These are phyloP conservation scores for Sardina pilchardus DNA, from an alignment of 2,113 vertebrate genomes.

Conservation along the genomic window DNA sequence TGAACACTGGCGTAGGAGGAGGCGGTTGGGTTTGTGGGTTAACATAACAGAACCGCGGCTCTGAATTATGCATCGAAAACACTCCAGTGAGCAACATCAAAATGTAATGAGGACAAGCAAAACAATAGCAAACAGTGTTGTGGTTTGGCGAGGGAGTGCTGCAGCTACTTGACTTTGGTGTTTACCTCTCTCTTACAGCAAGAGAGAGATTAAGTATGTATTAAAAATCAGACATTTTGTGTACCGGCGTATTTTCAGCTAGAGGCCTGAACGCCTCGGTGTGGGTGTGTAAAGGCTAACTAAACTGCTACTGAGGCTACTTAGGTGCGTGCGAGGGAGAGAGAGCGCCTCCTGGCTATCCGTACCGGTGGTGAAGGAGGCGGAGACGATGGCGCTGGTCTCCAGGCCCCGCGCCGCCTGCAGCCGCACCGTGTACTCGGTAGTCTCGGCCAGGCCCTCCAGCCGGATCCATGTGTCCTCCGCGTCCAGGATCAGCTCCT, in stretches of 20 bases:
- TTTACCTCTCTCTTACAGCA: background rate
- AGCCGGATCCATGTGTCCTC: conserved; percentile 97
- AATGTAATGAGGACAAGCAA: conserved; percentile 1
- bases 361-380: conserved; percentile 88
- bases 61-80: conserved; percentile 7
- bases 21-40: background rate
- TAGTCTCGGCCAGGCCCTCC: conserved; percentile 89
- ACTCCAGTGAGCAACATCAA: background rate
- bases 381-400: conserved; percentile 79
- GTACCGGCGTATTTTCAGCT: background rate
- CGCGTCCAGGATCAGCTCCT: conserved; percentile 95
- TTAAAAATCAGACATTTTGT: background rate
- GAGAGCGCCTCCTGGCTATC: background rate
- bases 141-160: background rate
- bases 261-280: background rate
- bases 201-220: background rate
- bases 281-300: background rate
- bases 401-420: conserved; percentile 84
- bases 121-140: background rate
- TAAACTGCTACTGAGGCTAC: background rate
- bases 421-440: conserved; percentile 86
- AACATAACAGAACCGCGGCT: background rate
- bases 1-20: background rate
- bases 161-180: background rate
- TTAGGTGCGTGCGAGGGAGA: background rate